Base-by-base conservation (phyloP, 1,140 invertebrate species). In the Hormaphis cornu region DNA sequence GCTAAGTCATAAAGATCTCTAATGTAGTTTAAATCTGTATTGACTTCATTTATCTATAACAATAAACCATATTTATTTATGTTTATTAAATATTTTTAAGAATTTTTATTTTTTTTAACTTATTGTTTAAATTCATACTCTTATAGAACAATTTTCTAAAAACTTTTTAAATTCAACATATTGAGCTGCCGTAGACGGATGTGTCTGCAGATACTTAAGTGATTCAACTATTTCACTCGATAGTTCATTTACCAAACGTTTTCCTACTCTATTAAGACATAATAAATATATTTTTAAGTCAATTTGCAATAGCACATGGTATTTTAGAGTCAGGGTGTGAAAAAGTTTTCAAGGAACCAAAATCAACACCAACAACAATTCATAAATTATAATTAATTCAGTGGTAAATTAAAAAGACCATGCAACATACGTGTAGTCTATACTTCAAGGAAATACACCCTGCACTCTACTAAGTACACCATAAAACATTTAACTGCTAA, bases 1-100 rank as follows among this genome's bases (percentile, higher is more conserved):
- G 87, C 87, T 7, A 89, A 82, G 52, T 87, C 82, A 74, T 89
- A 85, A 59, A 89, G 76, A 72, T 89, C 86, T 74, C 87, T 87
- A 1, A 86, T 82, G 74, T 88, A 84, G 73, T 87, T 83, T 4
- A 87, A 77, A 53, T 83, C 80, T 20, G 75, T 75, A 74, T 89
- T 86, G 74, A 89, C 79, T 1, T 80, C 78, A 44, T 87, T 84
- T 30, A 87, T 81, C 77, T 82, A 14, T 28, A 61, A 61, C 18
- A 46, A 1, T 10, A 24, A 44, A 44, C 42, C 3, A 3, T 44
- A 16, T 44, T 44, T 44, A 16, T 8, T 44, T 44, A n/a, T n/a
- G n/a, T n/a, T n/a, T n/a, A n/a, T 44, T 7, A 5, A 16, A 8
- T 44, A 44, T 7, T 16, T 16, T 44, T 44, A 16, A 18, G 18